Base-by-base conservation (phyloP, 2,888 invertebrate genomes). In the Cepaea hortensis region DNA sequence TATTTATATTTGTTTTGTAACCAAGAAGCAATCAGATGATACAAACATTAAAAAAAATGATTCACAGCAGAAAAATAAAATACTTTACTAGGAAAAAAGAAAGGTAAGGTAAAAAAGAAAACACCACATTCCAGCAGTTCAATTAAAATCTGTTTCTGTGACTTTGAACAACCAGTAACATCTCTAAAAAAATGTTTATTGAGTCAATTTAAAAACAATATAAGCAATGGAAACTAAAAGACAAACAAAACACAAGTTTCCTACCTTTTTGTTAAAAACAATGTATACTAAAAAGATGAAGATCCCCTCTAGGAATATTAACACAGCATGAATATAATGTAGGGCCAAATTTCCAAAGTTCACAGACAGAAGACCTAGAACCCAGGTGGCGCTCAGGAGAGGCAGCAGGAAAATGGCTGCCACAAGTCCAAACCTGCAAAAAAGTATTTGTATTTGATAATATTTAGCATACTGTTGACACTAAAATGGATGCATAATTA, bases 271-370 rank as follows among this genome's bases (percentile, higher is more conserved):
- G 92, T 98, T 98, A 89, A 97, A 96, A 88, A 98, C 96, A 93
- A 98, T 97, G 94, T 98, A 97, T 0, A 98, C 98, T 35, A 97
- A 96, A 75, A 98, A 95, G 83, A 98, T 96, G 92, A 97, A 98
- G 61, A 97, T 95, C 0, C 98, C 97, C 93, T 98, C 98, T 35
- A 96, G 93, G 0, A 97, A 95, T 1, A 97, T 96, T 13, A 97
- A 96, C 0, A 96, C 96, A 0, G 97, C 97, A 85, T 98, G 96
- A 88, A 96, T 95, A 68, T 97, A 96, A 88, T 97, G 97, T 9
- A 98, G 95, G 77, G 96, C 95, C 91, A 97, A 95, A 91, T 96
- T 95, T 91, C 96, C 89, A 93, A 97, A 97, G 61, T 97, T 97
- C 68, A 97, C 97, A 18, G 96, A 96, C 91, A 96, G 95, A 87